Evolutionary conservation across 2,113 vertebrate genomes (phyloP).

Genomic region (Myotis yumanensis): DNA sequence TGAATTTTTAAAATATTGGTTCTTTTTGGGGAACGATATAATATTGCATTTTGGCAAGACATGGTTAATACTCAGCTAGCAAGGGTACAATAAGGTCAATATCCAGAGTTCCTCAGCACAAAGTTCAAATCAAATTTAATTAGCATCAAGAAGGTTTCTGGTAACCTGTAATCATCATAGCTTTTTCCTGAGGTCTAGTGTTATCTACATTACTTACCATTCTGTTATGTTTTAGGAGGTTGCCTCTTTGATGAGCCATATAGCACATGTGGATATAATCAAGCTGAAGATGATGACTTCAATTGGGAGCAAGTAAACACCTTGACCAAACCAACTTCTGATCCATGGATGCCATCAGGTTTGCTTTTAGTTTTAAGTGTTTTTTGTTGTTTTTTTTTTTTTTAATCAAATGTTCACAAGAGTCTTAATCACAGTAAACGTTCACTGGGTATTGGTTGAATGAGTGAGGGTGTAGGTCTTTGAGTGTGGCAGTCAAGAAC

Average conservation of each 20-base stretch:
- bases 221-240: slow-evolving; percentile 87
- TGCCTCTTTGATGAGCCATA: slow-evolving; percentile 95
- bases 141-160: not conserved
- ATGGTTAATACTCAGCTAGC: too few species aligned
- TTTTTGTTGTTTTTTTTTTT: not conserved
- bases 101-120: not conserved
- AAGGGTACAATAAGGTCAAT: not conserved
- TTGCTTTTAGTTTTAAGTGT: slow-evolving; percentile 66
- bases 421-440: not conserved
- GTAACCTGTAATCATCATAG: not conserved
- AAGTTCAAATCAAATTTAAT: not conserved
- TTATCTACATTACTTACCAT: slow-evolving; percentile 61
- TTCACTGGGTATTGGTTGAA: not conserved
- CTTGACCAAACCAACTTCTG: slow-evolving; percentile 86
- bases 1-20: not conserved
- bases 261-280: slow-evolving; percentile 93
- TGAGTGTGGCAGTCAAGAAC: not conserved
- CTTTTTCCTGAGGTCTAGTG: not conserved
- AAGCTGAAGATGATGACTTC: slow-evolving; percentile 94
- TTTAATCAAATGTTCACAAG: not conserved
- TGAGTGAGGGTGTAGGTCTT: not conserved
- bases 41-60: not conserved
- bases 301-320: slow-evolving; percentile 95
- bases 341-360: slow-evolving; percentile 96
- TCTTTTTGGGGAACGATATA: not conserved